Percentiles rank a stretch among this genome's conserved stretches.
phyloP scores from a whole-genome alignment of 2,113 vertebrate species.

The Protomyctophum bolini region DNA sequence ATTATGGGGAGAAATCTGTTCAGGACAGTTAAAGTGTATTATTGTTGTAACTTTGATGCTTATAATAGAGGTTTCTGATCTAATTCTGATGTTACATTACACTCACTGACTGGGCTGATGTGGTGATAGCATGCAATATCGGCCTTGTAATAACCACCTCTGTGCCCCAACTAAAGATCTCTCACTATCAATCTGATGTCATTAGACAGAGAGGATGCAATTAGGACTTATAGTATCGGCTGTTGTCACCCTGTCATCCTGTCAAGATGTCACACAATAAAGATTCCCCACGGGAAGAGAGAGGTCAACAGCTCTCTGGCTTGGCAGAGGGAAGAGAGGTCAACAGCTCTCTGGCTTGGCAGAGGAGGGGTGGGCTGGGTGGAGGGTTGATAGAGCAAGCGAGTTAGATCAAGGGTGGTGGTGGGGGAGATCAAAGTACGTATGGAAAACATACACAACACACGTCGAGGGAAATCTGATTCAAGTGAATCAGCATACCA shows the following conservation, averaged over 20 bases:
- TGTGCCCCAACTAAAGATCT: background rate
- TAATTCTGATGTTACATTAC: no score
- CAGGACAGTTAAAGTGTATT: no score
- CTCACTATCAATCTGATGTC: slow-evolving; percentile 27
- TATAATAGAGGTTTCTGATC: no score
- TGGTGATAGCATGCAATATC: background rate
- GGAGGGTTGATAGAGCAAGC: slow-evolving; percentile 29
- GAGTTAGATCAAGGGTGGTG: background rate
- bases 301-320: slow-evolving; percentile 31
- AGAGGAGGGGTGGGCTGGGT: background rate
- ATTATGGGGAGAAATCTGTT: no score
- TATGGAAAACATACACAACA: background rate
- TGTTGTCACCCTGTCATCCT: slow-evolving; percentile 40
- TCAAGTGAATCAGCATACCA: slow-evolving; percentile 57
- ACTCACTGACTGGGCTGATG: no score
- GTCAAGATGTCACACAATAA: slow-evolving; percentile 40
- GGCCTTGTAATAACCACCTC: slow-evolving; percentile 20
- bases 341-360: slow-evolving; percentile 7
- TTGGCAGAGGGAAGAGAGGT: slow-evolving; percentile 25
- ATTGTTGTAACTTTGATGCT: no score
- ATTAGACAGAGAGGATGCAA: slow-evolving; percentile 34
- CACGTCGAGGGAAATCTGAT: background rate
- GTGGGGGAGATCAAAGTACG: background rate
- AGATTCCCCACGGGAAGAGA: slow-evolving; percentile 11
- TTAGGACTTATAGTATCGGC: slow-evolving; percentile 10